Conservation (phyloP, 2,113 vertebrate species). For the Hystrix cristata region DNA sequence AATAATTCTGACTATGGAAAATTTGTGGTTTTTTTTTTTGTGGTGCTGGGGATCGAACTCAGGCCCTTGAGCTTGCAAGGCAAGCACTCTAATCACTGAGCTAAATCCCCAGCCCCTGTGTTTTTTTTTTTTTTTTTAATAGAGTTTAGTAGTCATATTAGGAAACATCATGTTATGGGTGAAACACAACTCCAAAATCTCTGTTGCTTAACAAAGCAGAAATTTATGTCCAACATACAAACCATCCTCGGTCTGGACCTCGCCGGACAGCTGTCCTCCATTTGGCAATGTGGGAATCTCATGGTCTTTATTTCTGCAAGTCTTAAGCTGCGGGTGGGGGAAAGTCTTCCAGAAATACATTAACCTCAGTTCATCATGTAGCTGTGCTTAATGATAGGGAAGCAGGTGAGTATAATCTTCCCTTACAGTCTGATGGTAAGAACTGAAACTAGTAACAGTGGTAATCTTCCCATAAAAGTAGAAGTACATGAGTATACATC, state of each 20-base stretch:
- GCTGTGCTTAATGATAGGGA: background rate
- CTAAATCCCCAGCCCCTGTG: too few species aligned
- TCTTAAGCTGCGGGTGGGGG: background rate
- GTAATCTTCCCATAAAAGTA: background rate
- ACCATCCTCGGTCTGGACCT: background rate
- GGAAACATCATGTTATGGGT: background rate
- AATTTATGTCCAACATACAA: background rate
- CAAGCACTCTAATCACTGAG: too few species aligned
- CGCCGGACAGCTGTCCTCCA: background rate
- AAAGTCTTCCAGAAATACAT: background rate
- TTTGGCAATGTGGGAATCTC: background rate
- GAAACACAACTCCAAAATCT: constrained; percentile 28
- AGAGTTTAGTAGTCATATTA: constrained; percentile 17
- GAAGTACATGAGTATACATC: background rate
- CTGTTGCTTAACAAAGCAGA: background rate
- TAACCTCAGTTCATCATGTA: background rate
- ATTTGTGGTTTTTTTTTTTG: background rate
- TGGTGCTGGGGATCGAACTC: too few species aligned
- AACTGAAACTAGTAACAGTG: background rate
- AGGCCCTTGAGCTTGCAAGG: too few species aligned
- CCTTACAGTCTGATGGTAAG: background rate
- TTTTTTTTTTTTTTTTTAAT: background rate
- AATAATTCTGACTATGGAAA: background rate
- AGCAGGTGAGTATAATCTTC: background rate
- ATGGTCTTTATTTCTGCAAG: background rate